Evolutionary conservation across 2,113 vertebrate species (phyloP), one percentile per base, ranked within the genome.

Genomic region (Noctilio leporinus): DNA sequence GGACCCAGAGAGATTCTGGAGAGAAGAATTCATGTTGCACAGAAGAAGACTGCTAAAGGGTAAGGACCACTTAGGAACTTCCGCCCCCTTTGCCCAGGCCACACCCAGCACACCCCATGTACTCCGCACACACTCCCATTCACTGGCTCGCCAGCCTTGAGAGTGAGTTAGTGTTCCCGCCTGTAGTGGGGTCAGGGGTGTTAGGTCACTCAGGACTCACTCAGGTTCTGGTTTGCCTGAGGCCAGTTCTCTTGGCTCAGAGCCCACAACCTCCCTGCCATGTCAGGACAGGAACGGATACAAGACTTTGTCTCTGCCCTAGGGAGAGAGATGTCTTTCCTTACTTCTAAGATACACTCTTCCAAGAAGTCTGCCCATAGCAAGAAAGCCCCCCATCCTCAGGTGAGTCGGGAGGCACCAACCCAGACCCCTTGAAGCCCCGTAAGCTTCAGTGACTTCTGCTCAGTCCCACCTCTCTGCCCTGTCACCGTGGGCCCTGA

Each of bases 1-100:
- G 91, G 98, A 98, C 75, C 93, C 77, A 14, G 98, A 97, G 92
- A 84, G 97, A 78, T 93, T 81, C 49, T 92, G 64, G 67, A 96
- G 95, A 86, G 98, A 96, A 91, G 90, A 96, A 53, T n/a, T 97
- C 19, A 43, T 96, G 11, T 64, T 49, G 10, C 65, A 81, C 33
- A 97, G 92, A 69, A 77, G 20, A 85, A 62, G 15, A 26, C 1
- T 87, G 70, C 30, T 59, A 16, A 96, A 33, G 59, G 57, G 59
- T 96, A 78, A 96, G 94, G 47, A 30, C n/a, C 35, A 8, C 7
- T 22, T 28, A 7, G 2, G 11, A 53, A 20, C 64, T 45, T 28
- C 43, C 8, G 1, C 14, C 35, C 4, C 30, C 69, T 40, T 24
- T 38, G 47, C 14, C 43, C 2, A 30, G 67, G 22, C 22, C 62